Percentiles rank a stretch among this genome's conserved stretches.
Conservation (phyloP, 2,888 invertebrate species). For the Xestoiulus laeticollis region DNA sequence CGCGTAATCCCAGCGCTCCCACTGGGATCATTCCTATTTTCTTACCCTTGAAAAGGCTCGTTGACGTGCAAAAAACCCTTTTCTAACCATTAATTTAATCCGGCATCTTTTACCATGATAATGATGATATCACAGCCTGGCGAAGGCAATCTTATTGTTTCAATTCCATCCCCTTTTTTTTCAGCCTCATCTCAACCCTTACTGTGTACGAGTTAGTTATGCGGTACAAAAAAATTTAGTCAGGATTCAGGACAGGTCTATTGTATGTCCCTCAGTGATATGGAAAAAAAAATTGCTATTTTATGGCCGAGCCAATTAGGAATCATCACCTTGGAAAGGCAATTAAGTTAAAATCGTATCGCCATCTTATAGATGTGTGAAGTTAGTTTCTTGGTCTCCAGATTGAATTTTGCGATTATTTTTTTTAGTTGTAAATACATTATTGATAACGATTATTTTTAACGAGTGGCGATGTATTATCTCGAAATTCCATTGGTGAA, state of each 20-base stretch:
- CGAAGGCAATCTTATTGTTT: background rate
- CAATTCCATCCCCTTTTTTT: background rate
- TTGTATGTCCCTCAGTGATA: background rate
- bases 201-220: constrained; percentile 23
- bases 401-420: background rate
- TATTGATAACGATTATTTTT: constrained; percentile 5
- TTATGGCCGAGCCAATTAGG: constrained; percentile 24
- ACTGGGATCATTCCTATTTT: constrained; percentile 13
- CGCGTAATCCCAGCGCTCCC: constrained; percentile 34
- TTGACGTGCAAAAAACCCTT: constrained; percentile 27
- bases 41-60: constrained; percentile 4
- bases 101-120: constrained; percentile 15
- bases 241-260: background rate
- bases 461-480: background rate
- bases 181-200: background rate
- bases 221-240: background rate
- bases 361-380: background rate
- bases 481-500: background rate
- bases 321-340: constrained; percentile 11
- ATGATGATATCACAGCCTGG: constrained; percentile 29
- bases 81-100: constrained; percentile 40
- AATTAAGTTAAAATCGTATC: background rate
- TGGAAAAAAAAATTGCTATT: background rate
- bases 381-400: background rate
- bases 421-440: background rate